Conservation (phyloP, 2,797 vertebrate species). For the Podarcis lilfordi region DNA sequence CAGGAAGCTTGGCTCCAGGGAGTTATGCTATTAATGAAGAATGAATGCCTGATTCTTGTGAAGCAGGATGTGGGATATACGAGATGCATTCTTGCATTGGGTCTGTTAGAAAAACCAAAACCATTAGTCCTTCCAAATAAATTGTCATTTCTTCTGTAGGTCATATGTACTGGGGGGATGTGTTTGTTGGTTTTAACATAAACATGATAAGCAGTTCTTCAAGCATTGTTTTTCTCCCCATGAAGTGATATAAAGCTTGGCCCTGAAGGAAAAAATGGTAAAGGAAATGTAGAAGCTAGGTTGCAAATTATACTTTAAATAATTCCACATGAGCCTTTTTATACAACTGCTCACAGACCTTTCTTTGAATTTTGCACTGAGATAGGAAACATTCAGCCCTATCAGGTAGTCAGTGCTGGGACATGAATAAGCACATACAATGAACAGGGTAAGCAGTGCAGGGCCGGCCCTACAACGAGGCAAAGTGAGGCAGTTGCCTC, state of each 20-base stretch:
- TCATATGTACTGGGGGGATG: background rate
- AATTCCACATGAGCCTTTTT: background rate
- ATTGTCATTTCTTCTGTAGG: background rate
- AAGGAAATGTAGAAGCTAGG: background rate
- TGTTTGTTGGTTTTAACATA: background rate
- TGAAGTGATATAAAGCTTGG: background rate
- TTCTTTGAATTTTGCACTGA: background rate
- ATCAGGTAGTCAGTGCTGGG: background rate
- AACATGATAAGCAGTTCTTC: background rate
- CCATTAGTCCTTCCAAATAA: background rate
- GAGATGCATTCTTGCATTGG: conserved; percentile 11
- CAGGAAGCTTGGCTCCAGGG: conserved; percentile 24
- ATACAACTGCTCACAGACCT: background rate
- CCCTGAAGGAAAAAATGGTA: background rate
- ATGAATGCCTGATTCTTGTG: conserved; percentile 29
- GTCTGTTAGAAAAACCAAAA: conserved; percentile 13
- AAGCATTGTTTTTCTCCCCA: background rate
- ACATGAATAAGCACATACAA: background rate
- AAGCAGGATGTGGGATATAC: conserved; percentile 17
- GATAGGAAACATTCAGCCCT: background rate
- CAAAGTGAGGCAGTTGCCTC: too few relatives aligned
- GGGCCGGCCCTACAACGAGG: too few relatives aligned
- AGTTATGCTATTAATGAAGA: conserved; percentile 3
- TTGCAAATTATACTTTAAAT: background rate
- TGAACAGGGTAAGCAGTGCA: too few relatives aligned